Base-by-base conservation (phyloP, 2,113 vertebrate species). In the Sorex fumeus region DNA sequence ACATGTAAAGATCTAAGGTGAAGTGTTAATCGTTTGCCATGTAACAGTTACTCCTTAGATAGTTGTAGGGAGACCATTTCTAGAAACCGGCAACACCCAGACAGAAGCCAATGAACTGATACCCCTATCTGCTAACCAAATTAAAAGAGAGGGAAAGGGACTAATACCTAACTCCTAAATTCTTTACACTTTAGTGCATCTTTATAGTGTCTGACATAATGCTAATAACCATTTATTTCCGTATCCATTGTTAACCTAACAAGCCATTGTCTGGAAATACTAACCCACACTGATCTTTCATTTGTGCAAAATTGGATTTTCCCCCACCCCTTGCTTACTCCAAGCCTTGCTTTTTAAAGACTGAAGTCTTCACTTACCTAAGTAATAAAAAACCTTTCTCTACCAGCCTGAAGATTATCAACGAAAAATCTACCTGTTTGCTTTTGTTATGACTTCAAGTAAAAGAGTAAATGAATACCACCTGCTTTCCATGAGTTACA, bases 401-500 rank as follows among this genome's bases (percentile, higher is more conserved):
- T 71, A 77, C 32, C 45, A 84, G 74, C 77, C 80, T 18, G 78
- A 71, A 64, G 90, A 90, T 91, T 94, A 85, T 94, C 85, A 93
- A 95, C 86, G 94, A 95, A 40, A 93, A 8, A 71, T 36, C 72
- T 47, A 28, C 57, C 90, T 95, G 83, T 91, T 93, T 87, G 67
- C 89, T 89, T 53, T 83, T 89, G 77, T 93, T 82, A n/a, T 36
- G 60, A 83, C 15, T 0, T 92, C 0, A 95, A 80, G 87, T 47
- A 93, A 89, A 91, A 69, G 34, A 2, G 78, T 84, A 94, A 96
- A 92, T 2, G 27, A 96, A 72, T 87, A 77, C 86, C 89, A 53
- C 86, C 71, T 84, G 47, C 88, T 93, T 90, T 50, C 21, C 11
- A 0, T 60, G 96, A 71, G 50, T 94, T 84, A 43, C 62, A 94